Evolutionary conservation across 2,888 invertebrate genomes (phyloP), one percentile per base, ranked within the genome.

Genomic region (Melanophora roralis): DNA sequence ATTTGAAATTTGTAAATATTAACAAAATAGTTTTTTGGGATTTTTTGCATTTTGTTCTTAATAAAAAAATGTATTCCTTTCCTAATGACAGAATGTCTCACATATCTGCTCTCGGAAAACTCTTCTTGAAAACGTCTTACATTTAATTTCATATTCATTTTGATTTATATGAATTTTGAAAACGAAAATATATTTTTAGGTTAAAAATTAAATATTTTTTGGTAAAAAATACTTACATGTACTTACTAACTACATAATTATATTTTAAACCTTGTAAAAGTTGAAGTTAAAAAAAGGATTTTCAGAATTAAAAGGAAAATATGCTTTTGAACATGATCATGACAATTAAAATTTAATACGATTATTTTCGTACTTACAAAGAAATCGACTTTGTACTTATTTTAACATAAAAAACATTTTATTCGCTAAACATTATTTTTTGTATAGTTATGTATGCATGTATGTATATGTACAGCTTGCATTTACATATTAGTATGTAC

Each of bases 101-200:
- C 43, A 12, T 27, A 49, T 34, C 27, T 21, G 5, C 1, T n/a
- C 12, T 49, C 49, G 65, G 49, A 59, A 43, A 40, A 49, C 23
- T 14, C 14, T 36, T 14, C 47, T 62, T 49, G 57, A 73, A 40
- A 40, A 74, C 59, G 65, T 43, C 34, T 74, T 34, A 74, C 65
- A 74, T 67, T 65, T 67, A 67, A 65, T 49, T 74, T 73, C 32
- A 47, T 57, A 55, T 64, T 55, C 55, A 38, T 55, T 64, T 64
- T 55, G 55, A 64, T 64, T 64, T 73, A 55, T 47, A 49, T 49
- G 14, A 21, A 19, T 14, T 36, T 55, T 0, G n/a, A 9, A n/a
- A 38, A 12, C 11, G n/a, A n/a, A n/a, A n/a, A 27, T 27, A 6
- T 27, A 27, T 27, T 27, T 53, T 32, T 11, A 4, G 11, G n/a